Percentiles rank a stretch among this genome's conserved stretches.
Conservation (phyloP, 2,797 vertebrate genomes). For the Gouania willdenowi region DNA sequence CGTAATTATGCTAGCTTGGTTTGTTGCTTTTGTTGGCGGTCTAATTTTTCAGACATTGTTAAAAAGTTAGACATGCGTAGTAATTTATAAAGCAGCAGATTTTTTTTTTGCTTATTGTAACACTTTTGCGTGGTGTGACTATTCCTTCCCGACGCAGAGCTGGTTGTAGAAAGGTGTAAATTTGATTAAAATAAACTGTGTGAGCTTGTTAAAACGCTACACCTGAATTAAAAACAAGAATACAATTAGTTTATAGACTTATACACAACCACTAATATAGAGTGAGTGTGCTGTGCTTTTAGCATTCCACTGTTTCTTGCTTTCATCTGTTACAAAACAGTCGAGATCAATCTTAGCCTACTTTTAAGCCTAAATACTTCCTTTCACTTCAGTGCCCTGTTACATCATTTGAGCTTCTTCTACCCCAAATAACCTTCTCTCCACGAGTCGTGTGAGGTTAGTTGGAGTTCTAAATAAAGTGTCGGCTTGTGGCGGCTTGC, state of each 20-base stretch:
- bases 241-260: too few relatives aligned
- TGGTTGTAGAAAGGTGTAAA: constrained; percentile 17
- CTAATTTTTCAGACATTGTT: constrained; percentile 7
- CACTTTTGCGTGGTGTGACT: constrained; percentile 16
- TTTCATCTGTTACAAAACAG: constrained; percentile 8
- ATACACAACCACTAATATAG: too few relatives aligned
- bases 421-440: constrained; percentile 47
- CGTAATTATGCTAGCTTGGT: constrained; percentile 54
- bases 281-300: too few relatives aligned
- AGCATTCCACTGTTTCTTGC: too few relatives aligned
- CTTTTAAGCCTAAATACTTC: constrained; percentile 31
- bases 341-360: constrained; percentile 19
- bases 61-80: too few relatives aligned
- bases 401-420: constrained; percentile 29
- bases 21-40: constrained; percentile 64
- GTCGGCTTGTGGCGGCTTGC: constrained; percentile 44
- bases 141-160: constrained; percentile 15
- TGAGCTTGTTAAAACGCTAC: constrained; percentile 30
- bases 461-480: constrained; percentile 52
- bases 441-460: constrained; percentile 46
- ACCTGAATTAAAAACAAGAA: constrained; percentile 26
- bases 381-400: constrained; percentile 21
- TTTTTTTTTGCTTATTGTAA: constrained; percentile 7
- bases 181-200: constrained; percentile 39
- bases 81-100: too few relatives aligned